Base-by-base conservation (phyloP, 2,113 vertebrate genomes). In the Microtus montanus region DNA sequence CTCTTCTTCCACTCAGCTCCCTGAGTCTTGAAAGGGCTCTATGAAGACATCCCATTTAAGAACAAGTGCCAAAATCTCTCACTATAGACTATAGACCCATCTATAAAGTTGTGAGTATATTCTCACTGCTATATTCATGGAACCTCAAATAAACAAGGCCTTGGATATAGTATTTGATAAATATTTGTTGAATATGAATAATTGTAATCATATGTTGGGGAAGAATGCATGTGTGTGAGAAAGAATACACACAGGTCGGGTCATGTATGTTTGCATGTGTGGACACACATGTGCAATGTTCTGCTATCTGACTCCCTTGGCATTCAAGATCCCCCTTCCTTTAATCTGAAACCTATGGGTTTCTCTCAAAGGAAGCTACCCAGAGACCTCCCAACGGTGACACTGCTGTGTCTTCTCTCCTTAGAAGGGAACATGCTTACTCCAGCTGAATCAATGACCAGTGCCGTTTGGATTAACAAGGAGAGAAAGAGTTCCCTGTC, bases 401-500 rank as follows among this genome's bases (percentile, higher is more conserved):
- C 19, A 11, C 58, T 75, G 20, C 33, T 75, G 61, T 93, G 28
- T 47, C 49, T 96, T 96, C 44, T 87, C 47, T 96, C 88, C 75
- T 93, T 95, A 97, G 97, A 93, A 44, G 94, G 89, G 12, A 80
- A 19, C 38, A 3, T 11, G 1, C 1, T 94, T 15, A 28, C 58
- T 77, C 47, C 95, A 4, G 71, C 94, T 0, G 87, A 95, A 22
- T 47, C 89, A 26, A 47, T 96, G 90, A 33, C 97, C 77, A 97
- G 75, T 30, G 52, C 87, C 12, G 84, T 97, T 33, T 97, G 97
- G 96, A 96, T 97, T 70, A 97, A 98, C 92, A 96, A 96, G 82
- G 94, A 96, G n/a, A 84, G 94, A 63, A 94, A 82, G 63, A 35
- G 15, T 9, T 96, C 97, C 0, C 30, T 85, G 47, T 68, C 82